A percentile compares a stretch with the other conserved stretches of the same genome.
phyloP scores from a whole-genome alignment of 35 echinoderm and acorn worm genomes.

The Acanthaster planci region DNA sequence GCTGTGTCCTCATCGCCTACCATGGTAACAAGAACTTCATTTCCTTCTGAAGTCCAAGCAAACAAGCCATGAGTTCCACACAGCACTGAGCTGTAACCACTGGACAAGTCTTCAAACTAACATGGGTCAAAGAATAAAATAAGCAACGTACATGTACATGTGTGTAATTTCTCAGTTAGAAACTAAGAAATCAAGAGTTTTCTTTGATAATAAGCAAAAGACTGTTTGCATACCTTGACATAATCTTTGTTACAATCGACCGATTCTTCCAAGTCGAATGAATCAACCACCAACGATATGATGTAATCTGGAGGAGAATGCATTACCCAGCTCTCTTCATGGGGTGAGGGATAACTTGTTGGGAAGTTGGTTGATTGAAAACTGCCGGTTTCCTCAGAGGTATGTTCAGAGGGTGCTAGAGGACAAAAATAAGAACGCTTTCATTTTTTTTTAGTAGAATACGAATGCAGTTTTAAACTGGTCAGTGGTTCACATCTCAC shows the following conservation, averaged over 20 bases:
- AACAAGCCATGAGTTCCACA: slow-evolving; percentile 30
- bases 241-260: not conserved
- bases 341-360: not conserved
- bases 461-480: too few relatives aligned
- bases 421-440: not conserved
- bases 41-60: slow-evolving; percentile 6
- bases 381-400: not conserved
- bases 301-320: slow-evolving; percentile 7
- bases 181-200: too few relatives aligned
- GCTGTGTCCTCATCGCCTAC: not conserved
- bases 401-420: not conserved
- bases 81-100: not conserved
- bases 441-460: too few relatives aligned
- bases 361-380: slow-evolving; percentile 21
- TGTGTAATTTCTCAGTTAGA: too few relatives aligned
- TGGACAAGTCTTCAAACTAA: slow-evolving; percentile 19
- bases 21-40: slow-evolving; percentile 11
- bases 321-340: not conserved
- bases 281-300: not conserved
- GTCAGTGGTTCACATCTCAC: too few relatives aligned
- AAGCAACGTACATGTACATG: too few relatives aligned
- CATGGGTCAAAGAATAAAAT: too few relatives aligned
- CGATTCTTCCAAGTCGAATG: slow-evolving; percentile 16
- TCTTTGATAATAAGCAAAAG: too few relatives aligned
- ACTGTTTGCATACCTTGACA: not conserved